A percentile compares a stretch with the other conserved stretches of the same genome.
Conservation (phyloP, 1,140 invertebrate genomes). For the Drosophila subpulchrella region DNA sequence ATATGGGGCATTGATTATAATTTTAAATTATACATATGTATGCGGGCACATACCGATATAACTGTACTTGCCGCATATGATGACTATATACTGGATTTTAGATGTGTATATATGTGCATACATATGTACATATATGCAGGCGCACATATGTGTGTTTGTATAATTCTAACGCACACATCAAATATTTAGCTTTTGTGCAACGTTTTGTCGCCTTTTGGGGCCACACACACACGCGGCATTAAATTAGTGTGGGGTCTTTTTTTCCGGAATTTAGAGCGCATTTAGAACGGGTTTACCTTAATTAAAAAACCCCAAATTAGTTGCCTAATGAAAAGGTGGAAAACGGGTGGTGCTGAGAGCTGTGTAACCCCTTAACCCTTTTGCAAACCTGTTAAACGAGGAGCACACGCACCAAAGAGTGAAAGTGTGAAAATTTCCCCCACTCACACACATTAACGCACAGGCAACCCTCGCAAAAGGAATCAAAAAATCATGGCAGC, state of each 20-base stretch:
- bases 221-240: conserved; percentile 33
- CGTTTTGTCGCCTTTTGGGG: conserved; percentile 61
- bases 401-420: conserved; percentile 56
- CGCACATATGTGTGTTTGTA: conserved; percentile 11
- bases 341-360: neutral
- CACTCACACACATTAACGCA: conserved; percentile 43
- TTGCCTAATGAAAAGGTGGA: conserved; percentile 25
- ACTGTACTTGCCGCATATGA: conserved; percentile 55
- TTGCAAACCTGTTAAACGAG: conserved; percentile 69
- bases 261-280: conserved; percentile 40
- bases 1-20: conserved; percentile 75
- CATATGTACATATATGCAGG: conserved; percentile 29
- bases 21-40: conserved; percentile 75
- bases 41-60: conserved; percentile 35
- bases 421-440: conserved; percentile 74
- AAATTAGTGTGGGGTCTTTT: conserved; percentile 66
- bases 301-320: conserved; percentile 43
- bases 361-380: conserved; percentile 41
- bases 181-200: conserved; percentile 76
- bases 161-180: conserved; percentile 51
- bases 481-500: conserved; percentile 79
- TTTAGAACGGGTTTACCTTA: conserved; percentile 46
- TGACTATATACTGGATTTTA: conserved; percentile 21
- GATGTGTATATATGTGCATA: conserved; percentile 14
- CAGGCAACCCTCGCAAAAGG: conserved; percentile 60